Conservation (phyloP, 2,888 invertebrate genomes). For the Trachelus tabidus region DNA sequence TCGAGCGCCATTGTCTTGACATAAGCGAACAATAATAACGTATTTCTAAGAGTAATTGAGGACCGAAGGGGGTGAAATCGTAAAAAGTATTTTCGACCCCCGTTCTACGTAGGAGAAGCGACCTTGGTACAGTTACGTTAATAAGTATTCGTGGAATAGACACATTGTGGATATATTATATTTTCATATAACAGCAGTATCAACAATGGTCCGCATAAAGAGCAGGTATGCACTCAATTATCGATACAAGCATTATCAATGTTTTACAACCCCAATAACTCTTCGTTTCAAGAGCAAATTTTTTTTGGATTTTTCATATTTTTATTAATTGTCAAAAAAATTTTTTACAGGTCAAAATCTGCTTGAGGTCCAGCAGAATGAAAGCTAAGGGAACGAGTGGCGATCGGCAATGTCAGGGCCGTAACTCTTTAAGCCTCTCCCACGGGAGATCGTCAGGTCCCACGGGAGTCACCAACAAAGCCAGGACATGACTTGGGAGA, state of each 20-base stretch:
- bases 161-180: background rate
- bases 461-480: slow-evolving; percentile 44
- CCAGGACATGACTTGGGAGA: slow-evolving; percentile 52
- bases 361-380: background rate
- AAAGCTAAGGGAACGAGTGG: background rate
- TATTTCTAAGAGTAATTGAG: background rate
- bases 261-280: background rate
- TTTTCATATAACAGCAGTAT: background rate
- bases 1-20: background rate
- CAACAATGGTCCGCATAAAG: background rate
- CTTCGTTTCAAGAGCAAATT: background rate
- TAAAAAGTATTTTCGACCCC: background rate
- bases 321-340: too few relatives aligned
- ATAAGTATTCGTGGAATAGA: background rate
- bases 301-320: background rate
- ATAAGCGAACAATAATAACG: background rate
- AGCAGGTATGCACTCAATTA: background rate
- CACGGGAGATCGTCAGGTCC: slow-evolving; percentile 44
- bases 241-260: background rate
- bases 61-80: background rate
- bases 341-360: background rate
- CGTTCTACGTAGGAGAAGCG: background rate
- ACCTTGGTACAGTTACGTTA: background rate
- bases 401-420: background rate
- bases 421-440: slow-evolving; percentile 56